phyloP scores from a whole-genome alignment of 1,140 invertebrate species.

The Penaeus chinensis region DNA sequence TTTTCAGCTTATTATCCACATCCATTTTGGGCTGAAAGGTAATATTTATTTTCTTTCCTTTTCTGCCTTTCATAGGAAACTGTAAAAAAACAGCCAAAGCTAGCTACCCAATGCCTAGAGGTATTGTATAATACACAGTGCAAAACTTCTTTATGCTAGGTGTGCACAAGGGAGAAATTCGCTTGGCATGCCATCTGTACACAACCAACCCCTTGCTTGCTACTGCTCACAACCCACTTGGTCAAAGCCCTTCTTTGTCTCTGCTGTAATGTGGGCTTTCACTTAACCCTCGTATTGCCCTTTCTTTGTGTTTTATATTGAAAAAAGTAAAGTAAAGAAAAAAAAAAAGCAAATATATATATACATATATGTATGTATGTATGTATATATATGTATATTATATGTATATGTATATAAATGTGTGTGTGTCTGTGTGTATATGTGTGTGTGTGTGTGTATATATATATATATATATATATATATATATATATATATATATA shows the following conservation, averaged over 20 bases:
- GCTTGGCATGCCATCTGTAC: conserved; percentile 61
- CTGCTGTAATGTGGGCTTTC: background rate
- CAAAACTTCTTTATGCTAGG: conserved; percentile 61
- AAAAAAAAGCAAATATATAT: too few relatives aligned
- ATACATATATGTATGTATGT: too few relatives aligned
- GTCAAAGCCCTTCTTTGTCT: conserved; percentile 9
- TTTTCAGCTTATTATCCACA: conserved; percentile 47
- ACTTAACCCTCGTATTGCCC: background rate
- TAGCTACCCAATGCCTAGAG: conserved; percentile 67
- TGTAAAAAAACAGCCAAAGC: conserved; percentile 67
- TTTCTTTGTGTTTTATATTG: too few relatives aligned
- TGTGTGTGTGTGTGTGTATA: too few relatives aligned
- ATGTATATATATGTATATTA: too few relatives aligned
- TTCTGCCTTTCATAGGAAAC: conserved; percentile 66
- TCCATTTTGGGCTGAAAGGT: conserved; percentile 57
- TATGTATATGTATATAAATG: too few relatives aligned
- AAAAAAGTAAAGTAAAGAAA: too few relatives aligned
- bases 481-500: too few relatives aligned
- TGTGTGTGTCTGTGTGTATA: too few relatives aligned
- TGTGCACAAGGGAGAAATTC: conserved; percentile 60
- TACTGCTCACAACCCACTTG: conserved; percentile 52
- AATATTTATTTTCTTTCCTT: conserved; percentile 64
- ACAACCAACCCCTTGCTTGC: conserved; percentile 55
- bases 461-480: too few relatives aligned
- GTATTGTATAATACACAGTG: conserved; percentile 66